Percentiles rank a stretch among this genome's conserved stretches.
These are phyloP conservation scores for Drusus annulatus DNA, from an alignment of 1,140 invertebrate genomes.

Conservation along the genomic window DNA sequence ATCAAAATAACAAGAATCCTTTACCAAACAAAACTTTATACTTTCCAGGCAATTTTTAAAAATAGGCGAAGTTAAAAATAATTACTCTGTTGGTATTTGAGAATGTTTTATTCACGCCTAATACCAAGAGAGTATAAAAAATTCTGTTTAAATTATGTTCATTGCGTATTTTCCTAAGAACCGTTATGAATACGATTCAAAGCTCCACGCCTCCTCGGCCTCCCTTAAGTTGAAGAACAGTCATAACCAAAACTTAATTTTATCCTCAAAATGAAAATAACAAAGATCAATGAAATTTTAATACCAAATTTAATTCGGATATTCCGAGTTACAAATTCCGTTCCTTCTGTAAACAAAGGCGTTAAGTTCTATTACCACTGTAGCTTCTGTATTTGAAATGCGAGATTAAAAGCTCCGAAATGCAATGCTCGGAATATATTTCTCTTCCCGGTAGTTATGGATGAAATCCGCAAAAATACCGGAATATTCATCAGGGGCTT, in stretches of 20 bases:
- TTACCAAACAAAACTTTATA: too few relatives aligned
- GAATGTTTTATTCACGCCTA: neutral
- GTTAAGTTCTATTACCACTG: conserved; percentile 8
- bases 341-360: neutral
- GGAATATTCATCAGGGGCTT: conserved; percentile 29
- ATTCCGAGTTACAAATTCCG: conserved; percentile 13
- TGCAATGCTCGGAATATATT: conserved; percentile 37
- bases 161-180: neutral
- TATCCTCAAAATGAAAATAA: neutral
- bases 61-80: too few relatives aligned
- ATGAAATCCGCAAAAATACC: conserved; percentile 11
- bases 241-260: neutral
- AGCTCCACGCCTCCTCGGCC: too few relatives aligned
- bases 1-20: too few relatives aligned
- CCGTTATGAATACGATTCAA: neutral
- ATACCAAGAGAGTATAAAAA: neutral
- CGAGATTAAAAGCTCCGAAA: conserved; percentile 42
- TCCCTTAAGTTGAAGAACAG: neutral
- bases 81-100: too few relatives aligned
- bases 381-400: conserved; percentile 35
- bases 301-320: conserved; percentile 1
- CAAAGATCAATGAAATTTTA: conserved; percentile 12
- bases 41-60: too few relatives aligned
- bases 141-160: conserved; percentile 3
- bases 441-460: conserved; percentile 23